These are phyloP conservation scores for Pangasianodon hypophthalmus DNA, from an alignment of 2,113 vertebrate genomes.

Conservation along the genomic window DNA sequence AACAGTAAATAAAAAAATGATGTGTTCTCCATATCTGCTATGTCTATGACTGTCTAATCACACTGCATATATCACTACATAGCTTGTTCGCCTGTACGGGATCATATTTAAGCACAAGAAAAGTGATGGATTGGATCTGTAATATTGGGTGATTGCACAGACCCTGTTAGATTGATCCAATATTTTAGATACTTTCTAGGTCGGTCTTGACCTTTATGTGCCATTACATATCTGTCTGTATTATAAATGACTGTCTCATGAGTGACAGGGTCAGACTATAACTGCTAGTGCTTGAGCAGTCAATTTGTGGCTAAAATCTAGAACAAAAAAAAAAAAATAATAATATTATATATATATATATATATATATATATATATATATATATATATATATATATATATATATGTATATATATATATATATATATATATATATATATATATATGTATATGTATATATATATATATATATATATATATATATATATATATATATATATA, in stretches of 20 bases:
- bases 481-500: too few relatives aligned
- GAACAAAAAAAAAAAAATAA: too few relatives aligned
- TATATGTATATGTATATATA: too few relatives aligned
- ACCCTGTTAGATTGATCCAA: conserved; percentile 28
- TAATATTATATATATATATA: background rate
- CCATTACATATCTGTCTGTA: background rate
- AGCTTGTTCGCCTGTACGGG: background rate
- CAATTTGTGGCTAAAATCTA: background rate
- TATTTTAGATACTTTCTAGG: background rate
- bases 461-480: too few relatives aligned
- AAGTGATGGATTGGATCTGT: background rate
- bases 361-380: too few relatives aligned
- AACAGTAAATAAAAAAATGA: background rate
- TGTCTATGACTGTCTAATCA: background rate
- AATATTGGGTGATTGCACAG: conserved; percentile 44
- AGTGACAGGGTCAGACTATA: background rate
- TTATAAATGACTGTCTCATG: background rate
- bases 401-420: too few relatives aligned
- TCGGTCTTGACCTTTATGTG: conserved; percentile 1
- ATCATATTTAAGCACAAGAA: background rate
- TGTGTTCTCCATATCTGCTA: background rate
- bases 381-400: too few relatives aligned
- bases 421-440: background rate
- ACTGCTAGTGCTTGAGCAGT: background rate
- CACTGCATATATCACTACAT: background rate